Conservation (phyloP, 2,888 invertebrate genomes). For the Patella caerulea region DNA sequence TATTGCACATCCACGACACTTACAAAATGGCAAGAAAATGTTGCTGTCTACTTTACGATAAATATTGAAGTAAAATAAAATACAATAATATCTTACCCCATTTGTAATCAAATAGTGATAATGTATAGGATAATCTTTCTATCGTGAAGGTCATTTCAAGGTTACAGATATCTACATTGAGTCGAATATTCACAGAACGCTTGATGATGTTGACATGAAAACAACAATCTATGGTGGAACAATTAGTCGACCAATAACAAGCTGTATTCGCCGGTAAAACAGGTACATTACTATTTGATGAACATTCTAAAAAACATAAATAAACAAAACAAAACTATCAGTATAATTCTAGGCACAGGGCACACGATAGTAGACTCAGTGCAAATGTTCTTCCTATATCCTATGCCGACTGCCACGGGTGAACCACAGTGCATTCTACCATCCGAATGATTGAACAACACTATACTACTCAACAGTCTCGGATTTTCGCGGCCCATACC, state of each 20-base stretch:
- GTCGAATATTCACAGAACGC: conserved; percentile 27
- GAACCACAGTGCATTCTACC: too few species aligned
- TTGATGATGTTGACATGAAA: conserved; percentile 29
- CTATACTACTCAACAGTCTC: too few species aligned
- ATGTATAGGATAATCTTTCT: conserved; percentile 35
- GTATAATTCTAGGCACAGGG: too few species aligned
- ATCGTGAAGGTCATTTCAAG: conserved; percentile 33
- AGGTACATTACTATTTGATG: conserved; percentile 16
- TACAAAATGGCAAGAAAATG: too few species aligned
- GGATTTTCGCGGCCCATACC: too few species aligned
- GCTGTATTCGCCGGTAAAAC: conserved; percentile 28
- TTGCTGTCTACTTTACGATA: too few species aligned
- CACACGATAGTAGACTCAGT: too few species aligned
- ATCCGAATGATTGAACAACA: too few species aligned
- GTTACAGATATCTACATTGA: conserved; percentile 38
- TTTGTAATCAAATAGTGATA: conserved; percentile 34
- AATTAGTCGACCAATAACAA: conserved; percentile 33
- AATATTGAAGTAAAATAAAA: not conserved
- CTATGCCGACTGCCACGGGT: too few species aligned
- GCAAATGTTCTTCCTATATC: too few species aligned
- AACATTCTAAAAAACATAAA: conserved; percentile 30
- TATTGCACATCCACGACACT: not conserved
- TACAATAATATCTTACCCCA: conserved; percentile 30
- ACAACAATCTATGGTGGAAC: conserved; percentile 44
- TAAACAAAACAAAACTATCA: not conserved